phyloP scores from a whole-genome alignment of 2,888 invertebrate genomes.

The Augiades crinisus region DNA sequence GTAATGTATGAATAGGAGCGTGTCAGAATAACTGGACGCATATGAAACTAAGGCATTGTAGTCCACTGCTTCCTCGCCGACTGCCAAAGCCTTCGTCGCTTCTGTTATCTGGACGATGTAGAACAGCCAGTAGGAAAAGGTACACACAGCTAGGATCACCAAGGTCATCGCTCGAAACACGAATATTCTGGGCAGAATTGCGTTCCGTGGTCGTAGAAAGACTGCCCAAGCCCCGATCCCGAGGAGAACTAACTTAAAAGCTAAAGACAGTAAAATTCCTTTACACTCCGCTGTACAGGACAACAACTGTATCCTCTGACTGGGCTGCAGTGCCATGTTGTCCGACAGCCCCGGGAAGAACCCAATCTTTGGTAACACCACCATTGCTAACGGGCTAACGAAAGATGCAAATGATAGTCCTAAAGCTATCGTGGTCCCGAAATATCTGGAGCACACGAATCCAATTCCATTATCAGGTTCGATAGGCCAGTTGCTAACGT shows the following conservation, averaged over 20 bases:
- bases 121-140: constrained; percentile 99
- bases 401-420: constrained; percentile 92
- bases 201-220: constrained; percentile 91
- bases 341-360: constrained; percentile 89
- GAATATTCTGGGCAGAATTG: constrained; percentile 95
- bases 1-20: constrained; percentile 96
- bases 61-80: constrained; percentile 89
- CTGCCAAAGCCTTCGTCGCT: constrained; percentile 89
- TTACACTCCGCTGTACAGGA: constrained; percentile 96
- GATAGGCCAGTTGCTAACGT: constrained; percentile 91
- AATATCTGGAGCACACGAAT: constrained; percentile 90
- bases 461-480: constrained; percentile 87
- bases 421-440: constrained; percentile 90
- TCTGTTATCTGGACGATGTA: constrained; percentile 96
- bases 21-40: constrained; percentile 95
- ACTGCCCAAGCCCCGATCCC: constrained; percentile 96
- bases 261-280: constrained; percentile 94
- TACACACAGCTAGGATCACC: constrained; percentile 93
- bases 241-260: constrained; percentile 94
- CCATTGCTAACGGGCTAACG: constrained; percentile 96
- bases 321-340: constrained; percentile 85
- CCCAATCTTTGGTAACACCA: constrained; percentile 94
- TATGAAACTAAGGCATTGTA: constrained; percentile 95
- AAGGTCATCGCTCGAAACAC: constrained; percentile 95
- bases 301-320: constrained; percentile 85